These are phyloP conservation scores for Chlorocebus sabaeus DNA, from an alignment of 2,113 vertebrate species.

Conservation along the genomic window DNA sequence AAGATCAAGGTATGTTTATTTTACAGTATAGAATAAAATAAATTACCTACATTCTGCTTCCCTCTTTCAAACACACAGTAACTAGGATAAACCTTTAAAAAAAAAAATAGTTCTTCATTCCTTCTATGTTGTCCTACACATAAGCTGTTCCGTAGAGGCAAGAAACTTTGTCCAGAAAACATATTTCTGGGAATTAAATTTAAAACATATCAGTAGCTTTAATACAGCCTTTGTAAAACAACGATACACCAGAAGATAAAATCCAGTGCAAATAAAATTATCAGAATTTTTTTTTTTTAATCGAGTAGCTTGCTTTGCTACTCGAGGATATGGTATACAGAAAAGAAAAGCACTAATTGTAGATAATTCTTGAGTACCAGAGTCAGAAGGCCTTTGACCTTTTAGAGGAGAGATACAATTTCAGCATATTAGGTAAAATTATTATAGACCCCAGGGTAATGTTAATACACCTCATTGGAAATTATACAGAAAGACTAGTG, in stretches of 20 bases:
- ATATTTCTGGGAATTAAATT: constrained; percentile 18
- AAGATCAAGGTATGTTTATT: neutral
- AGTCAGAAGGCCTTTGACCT: neutral
- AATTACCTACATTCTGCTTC: neutral
- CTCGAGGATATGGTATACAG: neutral
- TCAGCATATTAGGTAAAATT: constrained; percentile 37
- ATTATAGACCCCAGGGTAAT: neutral
- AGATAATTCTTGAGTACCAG: constrained; percentile 4
- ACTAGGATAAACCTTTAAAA: neutral
- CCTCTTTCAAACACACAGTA: neutral
- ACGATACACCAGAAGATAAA: neutral
- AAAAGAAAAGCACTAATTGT: neutral
- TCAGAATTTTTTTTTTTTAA: neutral
- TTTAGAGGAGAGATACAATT: constrained; percentile 7
- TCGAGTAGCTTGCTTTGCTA: neutral
- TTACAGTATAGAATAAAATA: neutral
- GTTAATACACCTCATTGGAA: neutral
- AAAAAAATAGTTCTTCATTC: neutral
- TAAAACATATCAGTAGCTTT: neutral
- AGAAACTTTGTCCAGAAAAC: neutral
- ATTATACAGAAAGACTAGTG: neutral
- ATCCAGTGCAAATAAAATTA: neutral
- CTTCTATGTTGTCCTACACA: neutral
- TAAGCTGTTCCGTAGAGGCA: neutral
- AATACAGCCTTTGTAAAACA: neutral